Conservation (phyloP, 23 tunicate species). For the Styela plicata region DNA sequence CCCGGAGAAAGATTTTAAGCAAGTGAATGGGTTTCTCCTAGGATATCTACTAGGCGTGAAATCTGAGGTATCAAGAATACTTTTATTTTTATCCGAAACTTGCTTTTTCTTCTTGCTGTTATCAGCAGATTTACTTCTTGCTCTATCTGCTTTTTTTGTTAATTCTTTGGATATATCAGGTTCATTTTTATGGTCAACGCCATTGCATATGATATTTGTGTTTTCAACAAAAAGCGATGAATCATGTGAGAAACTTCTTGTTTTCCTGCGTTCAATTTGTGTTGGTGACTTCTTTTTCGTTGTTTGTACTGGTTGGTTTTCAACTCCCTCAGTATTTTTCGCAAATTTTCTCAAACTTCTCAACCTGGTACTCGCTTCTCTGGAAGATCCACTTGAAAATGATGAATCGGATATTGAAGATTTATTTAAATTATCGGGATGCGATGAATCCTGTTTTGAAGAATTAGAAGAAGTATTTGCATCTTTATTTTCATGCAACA, state of each 20-base stretch:
- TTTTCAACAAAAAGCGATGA: neutral
- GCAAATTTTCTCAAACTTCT: slow-evolving; percentile 14
- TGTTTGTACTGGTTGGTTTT: too few relatives aligned
- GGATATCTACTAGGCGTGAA: slow-evolving; percentile 61
- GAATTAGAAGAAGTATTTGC: too few relatives aligned
- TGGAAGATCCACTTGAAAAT: neutral
- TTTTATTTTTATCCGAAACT: neutral
- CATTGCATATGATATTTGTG: neutral
- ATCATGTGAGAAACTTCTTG: neutral
- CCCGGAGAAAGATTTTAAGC: slow-evolving; percentile 84
- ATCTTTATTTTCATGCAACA: too few relatives aligned
- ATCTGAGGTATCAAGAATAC: neutral
- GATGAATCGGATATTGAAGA: neutral
- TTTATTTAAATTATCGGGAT: neutral
- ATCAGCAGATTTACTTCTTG: slow-evolving; percentile 18
- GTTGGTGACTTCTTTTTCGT: too few relatives aligned
- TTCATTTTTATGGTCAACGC: neutral
- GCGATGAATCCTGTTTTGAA: too few relatives aligned
- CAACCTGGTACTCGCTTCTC: neutral
- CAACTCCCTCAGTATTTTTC: neutral
- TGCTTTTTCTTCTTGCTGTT: slow-evolving; percentile 5
- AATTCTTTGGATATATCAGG: neutral
- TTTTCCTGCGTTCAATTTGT: neutral
- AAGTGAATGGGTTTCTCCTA: slow-evolving; percentile 60
- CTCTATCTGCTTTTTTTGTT: neutral